Percentiles rank a stretch among this genome's conserved stretches.
Conservation (phyloP, 2,888 invertebrate species). For the Pecten maximus region DNA sequence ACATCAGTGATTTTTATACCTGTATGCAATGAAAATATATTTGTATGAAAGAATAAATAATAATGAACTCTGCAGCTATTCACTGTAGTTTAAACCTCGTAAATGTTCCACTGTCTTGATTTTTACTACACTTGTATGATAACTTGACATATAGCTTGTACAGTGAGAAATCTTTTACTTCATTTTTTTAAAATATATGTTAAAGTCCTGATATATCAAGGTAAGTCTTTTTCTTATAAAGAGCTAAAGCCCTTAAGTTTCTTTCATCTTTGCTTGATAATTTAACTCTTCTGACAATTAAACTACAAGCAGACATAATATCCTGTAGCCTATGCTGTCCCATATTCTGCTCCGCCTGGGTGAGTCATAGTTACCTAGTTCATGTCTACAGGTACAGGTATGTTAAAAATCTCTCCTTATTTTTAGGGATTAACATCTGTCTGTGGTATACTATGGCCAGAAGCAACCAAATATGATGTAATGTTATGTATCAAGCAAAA, state of each 20-base stretch:
- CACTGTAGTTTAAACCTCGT: background rate
- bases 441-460: background rate
- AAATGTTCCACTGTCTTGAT: background rate
- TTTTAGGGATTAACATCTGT: constrained; percentile 21
- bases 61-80: background rate
- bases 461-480: background rate
- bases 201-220: background rate
- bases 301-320: background rate
- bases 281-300: background rate
- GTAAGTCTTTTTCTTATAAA: background rate
- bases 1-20: background rate
- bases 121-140: background rate
- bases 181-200: background rate
- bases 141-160: background rate
- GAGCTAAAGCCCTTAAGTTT: background rate
- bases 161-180: background rate
- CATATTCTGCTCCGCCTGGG: constrained; percentile 1
- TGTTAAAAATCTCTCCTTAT: constrained; percentile 16
- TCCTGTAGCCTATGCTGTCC: constrained; percentile 14
- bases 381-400: constrained; percentile 11
- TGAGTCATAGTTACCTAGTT: background rate
- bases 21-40: background rate
- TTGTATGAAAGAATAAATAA: background rate
- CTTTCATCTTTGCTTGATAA: background rate
- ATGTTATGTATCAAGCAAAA: background rate